Evolutionary conservation across 2,888 invertebrate species (phyloP), one percentile per base, ranked within the genome.

Genomic region (Lasioglossum zephyrum): DNA sequence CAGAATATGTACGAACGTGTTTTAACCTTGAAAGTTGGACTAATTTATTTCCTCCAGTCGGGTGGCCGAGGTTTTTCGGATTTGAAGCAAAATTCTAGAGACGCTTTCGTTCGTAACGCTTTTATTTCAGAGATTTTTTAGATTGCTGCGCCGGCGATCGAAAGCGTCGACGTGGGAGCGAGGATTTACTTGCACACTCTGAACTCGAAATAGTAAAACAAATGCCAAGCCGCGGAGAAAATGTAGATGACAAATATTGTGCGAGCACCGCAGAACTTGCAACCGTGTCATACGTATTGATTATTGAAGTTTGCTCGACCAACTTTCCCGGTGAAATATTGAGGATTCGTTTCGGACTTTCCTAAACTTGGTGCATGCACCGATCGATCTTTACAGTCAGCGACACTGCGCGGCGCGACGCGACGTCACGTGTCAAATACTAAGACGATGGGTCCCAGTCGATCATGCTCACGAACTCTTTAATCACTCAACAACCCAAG

Each of bases 401-500:
- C 57, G 73, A 49, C 77, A 63, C 41, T n/a, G 8, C 4, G 39
- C n/a, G 39, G 3, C 69, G 22, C 69, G 36, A 39, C 22, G 9
- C 39, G 57, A 57, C 57, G 22, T 13, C 41, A 16, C 84, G 22
- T 60, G 77, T 79, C 77, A 63, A 75, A 79, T 73, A 74, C 77
- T 47, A 76, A 39, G 41, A 18, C 57, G 69, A 72, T 16, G 47
- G 70, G 70, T 69, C 53, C 26, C 26, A 76, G 73, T 81, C 83
- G 83, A 82, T 80, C 79, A 79, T 80, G 82, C 79, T 39, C 84
- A 74, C 83, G 70, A 86, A 91, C 90, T 89, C 90, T 91, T 92
- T 92, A 92, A 93, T 92, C 90, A 92, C 90, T 88, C 87, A 82
- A 84, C 89, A 89, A 89, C 87, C 85, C 82, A 90, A 91, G 91